phyloP scores from a whole-genome alignment of 2,113 vertebrate genomes.

The Pangasianodon gigas region DNA sequence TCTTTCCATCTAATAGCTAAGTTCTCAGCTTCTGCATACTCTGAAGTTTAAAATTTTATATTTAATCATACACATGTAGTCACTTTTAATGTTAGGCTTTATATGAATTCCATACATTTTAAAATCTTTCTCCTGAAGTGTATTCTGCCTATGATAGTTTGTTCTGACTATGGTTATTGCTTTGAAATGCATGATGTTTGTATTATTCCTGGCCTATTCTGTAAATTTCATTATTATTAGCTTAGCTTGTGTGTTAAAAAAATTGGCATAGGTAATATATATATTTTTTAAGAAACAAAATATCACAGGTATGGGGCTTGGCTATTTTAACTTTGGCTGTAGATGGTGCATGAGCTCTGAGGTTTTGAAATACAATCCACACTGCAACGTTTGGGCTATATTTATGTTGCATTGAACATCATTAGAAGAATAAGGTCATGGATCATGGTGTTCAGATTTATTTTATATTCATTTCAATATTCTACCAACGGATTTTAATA shows the following conservation, averaged over 20 bases:
- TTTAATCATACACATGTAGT: neutral
- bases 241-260: neutral
- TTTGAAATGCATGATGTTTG: neutral
- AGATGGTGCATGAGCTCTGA: constrained; percentile 53
- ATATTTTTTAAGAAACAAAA: neutral
- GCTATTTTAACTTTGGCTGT: constrained; percentile 58
- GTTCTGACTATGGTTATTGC: neutral
- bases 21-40: neutral
- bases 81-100: neutral
- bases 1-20: neutral
- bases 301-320: constrained; percentile 49
- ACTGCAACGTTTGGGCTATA: constrained; percentile 58
- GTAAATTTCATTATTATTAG: neutral
- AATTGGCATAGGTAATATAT: neutral
- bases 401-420: constrained; percentile 52
- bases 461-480: neutral
- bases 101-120: neutral
- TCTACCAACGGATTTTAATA: neutral
- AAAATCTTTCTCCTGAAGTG: neutral
- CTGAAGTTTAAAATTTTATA: neutral
- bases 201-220: neutral
- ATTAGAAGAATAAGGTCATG: neutral
- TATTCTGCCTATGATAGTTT: neutral
- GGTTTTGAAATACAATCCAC: constrained; percentile 60
- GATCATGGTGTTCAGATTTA: neutral